Base-by-base conservation (phyloP, 1,140 invertebrate genomes). In the Pseudomyrmex concolor region DNA sequence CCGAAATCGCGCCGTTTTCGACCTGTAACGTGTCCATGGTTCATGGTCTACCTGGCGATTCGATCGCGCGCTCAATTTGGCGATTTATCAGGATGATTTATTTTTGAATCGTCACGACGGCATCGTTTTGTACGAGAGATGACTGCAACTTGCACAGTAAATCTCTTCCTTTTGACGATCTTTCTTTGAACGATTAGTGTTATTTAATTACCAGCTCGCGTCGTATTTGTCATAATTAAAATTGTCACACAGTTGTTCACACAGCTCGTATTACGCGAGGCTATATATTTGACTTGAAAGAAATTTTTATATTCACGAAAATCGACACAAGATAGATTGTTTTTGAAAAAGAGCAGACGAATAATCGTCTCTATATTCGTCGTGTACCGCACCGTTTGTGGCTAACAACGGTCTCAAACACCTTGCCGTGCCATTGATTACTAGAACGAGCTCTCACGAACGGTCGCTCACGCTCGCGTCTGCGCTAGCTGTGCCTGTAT, bases 401-500 rank as follows among this genome's bases (percentile, higher is more conserved):
- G 15, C 51, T 59, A 22, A 54, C 13, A 68, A 54, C 54, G 80
- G 70, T 74, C 68, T 81, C 15, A 25, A 77, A 59, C 84, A 74
- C 76, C 68, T 76, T 73, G 83, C 73, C 63, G 55, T 87, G 64
- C 68, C 88, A 89, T 90, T 89, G 89, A 90, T 90, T 90, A 81
- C 81, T 71, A 54, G 62, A 57, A 68, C 50, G 57, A 10, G 63
- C 73, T 76, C 62, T 82, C 57, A 70, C 78, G 22, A 55, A 54
- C 34, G 34, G 54, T 50, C 50, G 25, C 25, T 57, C 59, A 13
- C 50, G 34, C 5, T 34, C 34, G 87, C 84, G 87, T 80, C 87
- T 89, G 87, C 84, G 87, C 86, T 48, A 43, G 50, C 5, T 64
- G 25, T 15, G 48, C 13, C 50, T 15, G 25, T 48, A 45, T 74